These are phyloP conservation scores for Agrotis ipsilon DNA, from an alignment of 2,888 invertebrate species.

Conservation along the genomic window DNA sequence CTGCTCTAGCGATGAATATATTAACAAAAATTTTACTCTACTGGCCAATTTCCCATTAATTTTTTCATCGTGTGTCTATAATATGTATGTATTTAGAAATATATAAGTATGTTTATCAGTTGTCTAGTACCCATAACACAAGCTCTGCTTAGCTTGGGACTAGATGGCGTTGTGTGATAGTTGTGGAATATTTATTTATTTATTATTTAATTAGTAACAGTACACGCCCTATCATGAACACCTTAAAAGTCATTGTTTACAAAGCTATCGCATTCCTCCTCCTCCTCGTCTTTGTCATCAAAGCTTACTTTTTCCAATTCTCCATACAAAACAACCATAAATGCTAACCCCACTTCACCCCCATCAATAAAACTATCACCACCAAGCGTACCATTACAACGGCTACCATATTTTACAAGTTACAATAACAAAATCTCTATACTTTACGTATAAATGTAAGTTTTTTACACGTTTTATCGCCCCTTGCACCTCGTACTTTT, in stretches of 20 bases:
- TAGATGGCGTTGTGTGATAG: too few relatives aligned
- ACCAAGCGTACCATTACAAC: constrained; percentile 15
- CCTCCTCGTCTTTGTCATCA: neutral
- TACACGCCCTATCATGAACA: neutral
- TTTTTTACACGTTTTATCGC: constrained; percentile 68
- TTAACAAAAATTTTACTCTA: too few relatives aligned
- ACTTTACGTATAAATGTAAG: constrained; percentile 59
- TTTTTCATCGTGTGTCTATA: too few relatives aligned
- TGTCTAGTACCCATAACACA: too few relatives aligned
- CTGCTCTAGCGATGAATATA: too few relatives aligned
- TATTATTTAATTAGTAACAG: too few relatives aligned
- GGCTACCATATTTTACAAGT: constrained; percentile 52
- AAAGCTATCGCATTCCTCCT: neutral
- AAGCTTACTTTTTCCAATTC: neutral
- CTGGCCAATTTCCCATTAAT: too few relatives aligned
- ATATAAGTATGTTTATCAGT: too few relatives aligned
- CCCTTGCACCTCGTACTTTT: constrained; percentile 72
- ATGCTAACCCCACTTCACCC: neutral
- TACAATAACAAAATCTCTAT: constrained; percentile 61
- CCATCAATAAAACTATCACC: constrained; percentile 43
- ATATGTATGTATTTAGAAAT: too few relatives aligned
- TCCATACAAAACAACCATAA: neutral
- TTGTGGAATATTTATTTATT: too few relatives aligned
- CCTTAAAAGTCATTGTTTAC: neutral
- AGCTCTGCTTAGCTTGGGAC: too few relatives aligned